Base-by-base conservation (phyloP, 2,113 vertebrate species). In the Tupaia tana region DNA sequence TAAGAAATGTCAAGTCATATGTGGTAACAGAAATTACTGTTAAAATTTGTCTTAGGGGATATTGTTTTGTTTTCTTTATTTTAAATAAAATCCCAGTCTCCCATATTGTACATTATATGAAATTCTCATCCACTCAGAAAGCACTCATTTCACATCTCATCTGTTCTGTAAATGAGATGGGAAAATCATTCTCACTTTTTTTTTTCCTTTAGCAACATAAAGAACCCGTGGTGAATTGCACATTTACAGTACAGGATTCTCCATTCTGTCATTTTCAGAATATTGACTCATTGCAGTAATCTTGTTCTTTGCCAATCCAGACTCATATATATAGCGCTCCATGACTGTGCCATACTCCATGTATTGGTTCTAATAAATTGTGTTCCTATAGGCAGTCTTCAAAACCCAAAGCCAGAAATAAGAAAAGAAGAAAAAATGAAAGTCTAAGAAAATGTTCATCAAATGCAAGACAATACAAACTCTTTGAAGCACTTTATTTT, bases 401-500 rank as follows among this genome's bases (percentile, higher is more conserved):
- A 87, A 93, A 91, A 91, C 82, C 78, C 9, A 20, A 84, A 90
- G 88, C 94, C 86, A 63, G 16, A 96, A 96, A 70, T 81, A 52
- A 75, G 31, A 80, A 73, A 97, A 97, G n/a, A 89, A 84, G 89
- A 93, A 97, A 69, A 92, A 92, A 58, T 85, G 70, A 86, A 54
- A 63, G 80, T 89, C 77, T 66, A 63, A 93, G 67, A 56, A 70
- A 63, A 29, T 9, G 43, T 59, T 73, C 85, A 87, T 89, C 63
- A 78, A 95, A 97, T 96, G 73, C 16, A 92, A 98, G 13, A 69
- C 93, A 96, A 95, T 59, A 88, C 34, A 85, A 96, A 22, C 18
- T 91, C 61, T 71, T 93, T 31, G 69, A 97, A 88, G 64, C 4
- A 34, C 90, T 97, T 98, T 98, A 97, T 67, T 97, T 97, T 93